Base-by-base conservation (phyloP, 92 coral and sea anemone genomes). In the Zoanthus solanderi region DNA sequence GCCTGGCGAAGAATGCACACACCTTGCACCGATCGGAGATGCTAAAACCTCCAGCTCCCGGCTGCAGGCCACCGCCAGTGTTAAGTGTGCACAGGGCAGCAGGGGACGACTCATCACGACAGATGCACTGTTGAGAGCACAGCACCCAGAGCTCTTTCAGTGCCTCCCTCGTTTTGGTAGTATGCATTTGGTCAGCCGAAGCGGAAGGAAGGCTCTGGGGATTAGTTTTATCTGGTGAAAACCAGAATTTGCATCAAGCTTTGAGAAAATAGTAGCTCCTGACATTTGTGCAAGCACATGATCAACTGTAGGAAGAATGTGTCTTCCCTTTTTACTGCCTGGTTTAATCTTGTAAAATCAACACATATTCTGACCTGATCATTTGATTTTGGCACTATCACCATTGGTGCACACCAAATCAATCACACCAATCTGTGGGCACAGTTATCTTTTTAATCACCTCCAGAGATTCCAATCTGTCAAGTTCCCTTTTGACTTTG, bases 401-500 rank as follows among this genome's bases (percentile, higher is more conserved):
- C 5, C 67, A 60, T 60, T n/a, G 67, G 67, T 13, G 67, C 67
- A 60, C 23, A 23, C 23, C 23, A 23, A 23, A 23, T 23, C 23
- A 23, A 23, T 23, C 23, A 23, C 67, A 60, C 67, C 67, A 60
- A n/a, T 60, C 67, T 13, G 67, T 60, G 23, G 67, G 67, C n/a
- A 60, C 3, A 1, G 16, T 60, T 60, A 6, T n/a, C 23, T 60
- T 60, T 13, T n/a, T 60, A 60, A 60, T n/a, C 67, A 60, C 16
- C 23, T 60, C 67, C 23, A 60, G 67, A 17, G 67, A 60, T 60
- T 60, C 67, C 5, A 75, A 75, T 75, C 80, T 31, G 80, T 75
- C 80, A 7, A 75, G 56, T 37, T 75, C 80, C 54, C 60, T 75
- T 42, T 75, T 75, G 31, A 75, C 80, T n/a, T 75, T 75, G 60